Evolutionary conservation across 2,888 invertebrate species (phyloP).

Genomic region (Ophraella communa): DNA sequence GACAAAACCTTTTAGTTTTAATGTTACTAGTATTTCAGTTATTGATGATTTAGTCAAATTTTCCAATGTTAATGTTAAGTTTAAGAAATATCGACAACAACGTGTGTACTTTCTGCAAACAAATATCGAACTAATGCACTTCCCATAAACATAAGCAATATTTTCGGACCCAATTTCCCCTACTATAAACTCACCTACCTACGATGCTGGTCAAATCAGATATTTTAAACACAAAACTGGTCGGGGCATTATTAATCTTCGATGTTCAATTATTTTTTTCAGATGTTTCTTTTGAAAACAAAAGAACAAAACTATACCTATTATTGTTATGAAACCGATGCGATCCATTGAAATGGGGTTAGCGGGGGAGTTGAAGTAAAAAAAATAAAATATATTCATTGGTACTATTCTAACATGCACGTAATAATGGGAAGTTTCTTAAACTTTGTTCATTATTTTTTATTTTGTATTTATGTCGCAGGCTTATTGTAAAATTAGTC

Average conservation of each 20-base stretch:
- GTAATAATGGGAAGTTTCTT: too few relatives aligned
- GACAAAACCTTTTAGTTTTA: too few relatives aligned
- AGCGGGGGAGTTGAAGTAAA: neutral
- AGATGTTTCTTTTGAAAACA: conserved; percentile 51
- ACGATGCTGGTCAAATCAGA: conserved; percentile 44
- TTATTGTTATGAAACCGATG: conserved; percentile 40
- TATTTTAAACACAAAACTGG: conserved; percentile 50
- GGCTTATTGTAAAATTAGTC: too few relatives aligned
- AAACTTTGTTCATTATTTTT: too few relatives aligned
- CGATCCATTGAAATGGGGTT: neutral
- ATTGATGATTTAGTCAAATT: too few relatives aligned
- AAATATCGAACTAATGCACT: too few relatives aligned
- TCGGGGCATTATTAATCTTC: conserved; percentile 49
- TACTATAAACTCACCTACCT: conserved; percentile 16
- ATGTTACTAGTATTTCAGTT: too few relatives aligned
- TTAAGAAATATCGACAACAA: too few relatives aligned
- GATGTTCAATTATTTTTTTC: conserved; percentile 53
- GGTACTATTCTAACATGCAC: neutral
- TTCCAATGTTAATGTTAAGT: too few relatives aligned
- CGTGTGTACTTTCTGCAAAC: too few relatives aligned
- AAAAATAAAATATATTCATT: neutral
- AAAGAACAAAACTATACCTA: conserved; percentile 47
- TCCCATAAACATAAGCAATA: too few relatives aligned
- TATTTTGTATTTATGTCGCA: too few relatives aligned
- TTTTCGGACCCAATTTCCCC: conserved; percentile 8